Evolutionary conservation across 2,797 vertebrate species (phyloP).

Genomic region (Onychomys leucogaster): DNA sequence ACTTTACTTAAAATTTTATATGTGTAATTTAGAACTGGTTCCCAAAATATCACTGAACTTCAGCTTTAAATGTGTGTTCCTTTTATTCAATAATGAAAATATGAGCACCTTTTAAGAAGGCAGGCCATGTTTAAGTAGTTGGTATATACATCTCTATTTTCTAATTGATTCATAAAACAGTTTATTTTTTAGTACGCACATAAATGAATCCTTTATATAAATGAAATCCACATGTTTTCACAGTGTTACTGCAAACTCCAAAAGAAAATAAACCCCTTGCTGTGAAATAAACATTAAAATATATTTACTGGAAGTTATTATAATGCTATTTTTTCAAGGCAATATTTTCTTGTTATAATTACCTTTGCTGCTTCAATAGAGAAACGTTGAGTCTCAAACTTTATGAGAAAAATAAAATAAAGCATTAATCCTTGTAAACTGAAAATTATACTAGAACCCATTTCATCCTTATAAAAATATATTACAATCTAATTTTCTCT

Average conservation of each 20-base stretch:
- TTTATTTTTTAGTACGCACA: constrained; percentile 54
- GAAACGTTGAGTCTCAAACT: constrained; percentile 62
- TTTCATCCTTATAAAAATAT: constrained; percentile 65
- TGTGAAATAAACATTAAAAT: constrained; percentile 59
- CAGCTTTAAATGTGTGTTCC: neutral
- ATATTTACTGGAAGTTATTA: constrained; percentile 56
- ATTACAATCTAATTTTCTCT: constrained; percentile 63
- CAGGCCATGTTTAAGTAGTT: neutral
- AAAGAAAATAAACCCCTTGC: constrained; percentile 46
- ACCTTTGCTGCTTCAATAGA: constrained; percentile 55
- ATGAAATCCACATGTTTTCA: constrained; percentile 21
- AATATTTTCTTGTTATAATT: constrained; percentile 74
- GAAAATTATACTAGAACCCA: constrained; percentile 60
- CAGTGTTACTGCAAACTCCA: constrained; percentile 21
- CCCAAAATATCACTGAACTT: constrained; percentile 6
- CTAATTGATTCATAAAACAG: constrained; percentile 6
- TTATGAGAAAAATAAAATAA: constrained; percentile 70
- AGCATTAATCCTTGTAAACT: constrained; percentile 60
- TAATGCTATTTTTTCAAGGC: constrained; percentile 41
- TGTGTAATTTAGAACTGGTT: neutral
- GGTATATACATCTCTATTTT: neutral
- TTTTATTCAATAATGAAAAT: constrained; percentile 55
- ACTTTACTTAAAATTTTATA: constrained; percentile 43
- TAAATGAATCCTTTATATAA: constrained; percentile 1
- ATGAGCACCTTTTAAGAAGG: neutral